Evolutionary conservation across 2,888 invertebrate species (phyloP), one percentile per base, ranked within the genome.

Genomic region (Tortricodes alternella): DNA sequence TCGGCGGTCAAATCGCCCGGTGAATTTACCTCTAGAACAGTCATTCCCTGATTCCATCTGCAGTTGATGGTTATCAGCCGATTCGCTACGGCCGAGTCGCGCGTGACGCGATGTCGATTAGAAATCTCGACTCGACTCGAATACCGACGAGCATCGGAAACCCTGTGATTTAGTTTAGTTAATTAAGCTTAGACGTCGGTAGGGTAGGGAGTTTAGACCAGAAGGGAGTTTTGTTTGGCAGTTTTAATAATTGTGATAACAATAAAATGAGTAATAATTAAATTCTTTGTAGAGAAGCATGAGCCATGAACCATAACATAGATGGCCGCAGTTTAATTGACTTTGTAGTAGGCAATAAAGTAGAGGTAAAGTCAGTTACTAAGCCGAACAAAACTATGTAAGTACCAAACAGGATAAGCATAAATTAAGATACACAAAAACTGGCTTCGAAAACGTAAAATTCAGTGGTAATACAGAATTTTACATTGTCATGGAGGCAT

Each of bases 91-190:
- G 74, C 63, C 68, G 69, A 73, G 80, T 78, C 74, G 75, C 76
- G 85, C 85, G 85, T 83, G 85, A 84, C 85, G 80, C 68, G 56
- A 63, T 65, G 71, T 65, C 77, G 76, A 83, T 82, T 84, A 83
- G 83, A 84, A 83, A 83, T 79, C 83, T 80, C 73, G n/a, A n/a
- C n/a, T n/a, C n/a, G 72, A 68, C 76, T 76, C 74, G 76, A 75
- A 78, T 76, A 74, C 75, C 75, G 68, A 73, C 71, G 44, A 72
- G 68, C 66, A 63, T 66, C 66, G 62, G 66, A 62, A 62, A 67
- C 56, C 63, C 64, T 60, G 59, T 43, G 35, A 52, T 58, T 46
- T 35, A 58, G 46, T 58, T 58, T 43, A 16, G 49, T 55, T 55
- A 55, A 55, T 55, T 55, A 55, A 46, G 34, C 39, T 24, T 19